Evolutionary conservation across 1,140 invertebrate species (phyloP), one percentile per base, ranked within the genome.

Genomic region (Diorhabda carinulata): DNA sequence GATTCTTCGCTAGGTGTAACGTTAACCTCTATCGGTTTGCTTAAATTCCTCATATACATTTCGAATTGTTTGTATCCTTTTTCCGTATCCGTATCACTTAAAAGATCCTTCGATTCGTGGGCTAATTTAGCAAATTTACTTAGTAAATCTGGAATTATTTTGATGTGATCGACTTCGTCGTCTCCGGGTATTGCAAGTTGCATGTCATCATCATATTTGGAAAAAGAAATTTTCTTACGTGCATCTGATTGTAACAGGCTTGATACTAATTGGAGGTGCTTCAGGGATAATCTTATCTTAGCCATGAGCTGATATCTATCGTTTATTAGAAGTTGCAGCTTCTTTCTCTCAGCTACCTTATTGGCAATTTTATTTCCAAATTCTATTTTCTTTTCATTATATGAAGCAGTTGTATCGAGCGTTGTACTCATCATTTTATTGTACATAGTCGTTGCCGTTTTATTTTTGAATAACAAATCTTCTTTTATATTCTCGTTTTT

Each of bases 361-460:
- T 79, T 75, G 40, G 81, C 73, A 3, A 86, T 81, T 70, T 84
- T 74, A 3, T 82, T 78, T 2, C 78, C 64, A 25, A 87, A 77
- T 47, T 81, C 77, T 43, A 81, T 81, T 72, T 86, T 87, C 3
- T 84, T 80, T 52, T 76, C 64, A 63, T 86, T 81, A 71, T 86
- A 87, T 68, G 25, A 67, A 3, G 78, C 77, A 10, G 85, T 86
- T 4, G 81, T 82, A 68, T 86, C 84, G 61, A 86, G 80, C 52
- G 86, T 84, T 2, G 85, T 81, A 73, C 88, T 85, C 67, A 86
- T 81, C 43, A 89, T 75, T 4, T 78, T 79, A n/a, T 84, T 81
- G 0, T 87, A 78, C 76, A 85, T 81, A 61, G 85, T 45, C 3
- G 83, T 71, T n/a, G 85, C 87, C 58, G 88, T 85, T 67, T 85